Conservation (phyloP, 2,113 vertebrate species). For the Speoplatyrhinus poulsoni region DNA sequence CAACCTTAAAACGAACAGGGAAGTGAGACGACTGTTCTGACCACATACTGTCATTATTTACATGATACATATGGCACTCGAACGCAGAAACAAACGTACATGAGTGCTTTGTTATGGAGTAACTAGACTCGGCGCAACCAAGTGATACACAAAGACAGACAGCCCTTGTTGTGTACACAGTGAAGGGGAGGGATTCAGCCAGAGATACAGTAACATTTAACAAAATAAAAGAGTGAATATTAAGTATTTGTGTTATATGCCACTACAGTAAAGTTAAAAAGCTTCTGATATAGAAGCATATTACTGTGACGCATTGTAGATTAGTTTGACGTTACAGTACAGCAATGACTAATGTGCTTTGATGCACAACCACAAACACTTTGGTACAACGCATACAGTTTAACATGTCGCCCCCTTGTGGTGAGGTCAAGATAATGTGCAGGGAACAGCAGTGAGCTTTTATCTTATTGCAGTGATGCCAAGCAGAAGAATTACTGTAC, state of each 20-base stretch:
- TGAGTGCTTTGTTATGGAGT: not conserved
- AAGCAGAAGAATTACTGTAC: not conserved
- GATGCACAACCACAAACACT: constrained; percentile 9
- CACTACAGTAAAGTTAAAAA: too few relatives aligned
- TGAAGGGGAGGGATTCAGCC: not conserved
- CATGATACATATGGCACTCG: not conserved
- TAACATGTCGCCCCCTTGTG: constrained; percentile 49
- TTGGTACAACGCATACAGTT: not conserved
- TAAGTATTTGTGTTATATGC: not conserved
- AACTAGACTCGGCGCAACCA: too few relatives aligned
- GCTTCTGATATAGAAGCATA: too few relatives aligned
- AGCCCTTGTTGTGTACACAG: too few relatives aligned
- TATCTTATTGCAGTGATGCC: too few relatives aligned
- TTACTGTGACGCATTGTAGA: too few relatives aligned
- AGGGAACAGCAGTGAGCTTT: too few relatives aligned
- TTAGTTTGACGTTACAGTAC: not conserved
- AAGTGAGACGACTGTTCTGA: not conserved
- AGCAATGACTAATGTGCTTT: constrained; percentile 1
- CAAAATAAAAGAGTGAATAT: too few relatives aligned
- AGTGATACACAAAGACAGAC: constrained; percentile 13
- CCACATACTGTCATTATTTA: not conserved
- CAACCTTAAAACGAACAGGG: not conserved
- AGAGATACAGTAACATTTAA: not conserved
- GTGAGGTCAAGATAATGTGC: constrained; percentile 7
- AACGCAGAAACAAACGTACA: not conserved